These are phyloP conservation scores for Australoheros scitulus DNA, from an alignment of 2,113 vertebrate genomes.

Conservation along the genomic window DNA sequence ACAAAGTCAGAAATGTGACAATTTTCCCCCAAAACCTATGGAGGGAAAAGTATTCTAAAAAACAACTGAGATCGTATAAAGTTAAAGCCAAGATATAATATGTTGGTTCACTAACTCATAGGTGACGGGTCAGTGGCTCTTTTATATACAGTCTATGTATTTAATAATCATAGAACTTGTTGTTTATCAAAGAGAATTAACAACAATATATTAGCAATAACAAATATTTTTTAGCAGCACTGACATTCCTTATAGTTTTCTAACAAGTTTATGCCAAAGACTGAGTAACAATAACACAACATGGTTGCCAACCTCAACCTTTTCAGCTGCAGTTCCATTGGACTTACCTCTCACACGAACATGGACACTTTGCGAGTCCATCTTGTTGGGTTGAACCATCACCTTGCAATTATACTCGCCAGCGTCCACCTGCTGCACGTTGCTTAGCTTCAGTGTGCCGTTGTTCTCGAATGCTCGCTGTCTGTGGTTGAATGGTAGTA, in stretches of 20 bases:
- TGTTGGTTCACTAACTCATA: too few relatives aligned
- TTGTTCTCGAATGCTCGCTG: constrained; percentile 99
- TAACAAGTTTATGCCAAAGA: neutral
- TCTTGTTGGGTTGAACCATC: constrained; percentile 93
- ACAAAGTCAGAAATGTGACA: neutral
- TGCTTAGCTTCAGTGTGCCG: constrained; percentile 92
- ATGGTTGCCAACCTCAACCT: neutral
- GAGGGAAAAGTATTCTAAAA: too few relatives aligned
- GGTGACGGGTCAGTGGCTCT: too few relatives aligned
- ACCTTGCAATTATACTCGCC: constrained; percentile 98
- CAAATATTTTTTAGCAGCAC: neutral
- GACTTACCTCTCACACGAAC: constrained; percentile 92
- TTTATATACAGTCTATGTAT: too few relatives aligned
- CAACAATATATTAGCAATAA: too few relatives aligned
- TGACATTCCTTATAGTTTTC: neutral
- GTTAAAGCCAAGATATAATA: too few relatives aligned
- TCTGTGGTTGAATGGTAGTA: constrained; percentile 97
- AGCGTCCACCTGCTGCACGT: constrained; percentile 95
- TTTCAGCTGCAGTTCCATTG: neutral
- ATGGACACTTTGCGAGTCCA: constrained; percentile 95
- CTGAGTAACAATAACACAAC: neutral
- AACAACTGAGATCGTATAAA: too few relatives aligned
- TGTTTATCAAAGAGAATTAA: too few relatives aligned
- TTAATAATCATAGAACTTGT: too few relatives aligned
- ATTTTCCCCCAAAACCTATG: neutral